Conservation (phyloP, 2,113 vertebrate genomes). For the Colistium nudipinnis region DNA sequence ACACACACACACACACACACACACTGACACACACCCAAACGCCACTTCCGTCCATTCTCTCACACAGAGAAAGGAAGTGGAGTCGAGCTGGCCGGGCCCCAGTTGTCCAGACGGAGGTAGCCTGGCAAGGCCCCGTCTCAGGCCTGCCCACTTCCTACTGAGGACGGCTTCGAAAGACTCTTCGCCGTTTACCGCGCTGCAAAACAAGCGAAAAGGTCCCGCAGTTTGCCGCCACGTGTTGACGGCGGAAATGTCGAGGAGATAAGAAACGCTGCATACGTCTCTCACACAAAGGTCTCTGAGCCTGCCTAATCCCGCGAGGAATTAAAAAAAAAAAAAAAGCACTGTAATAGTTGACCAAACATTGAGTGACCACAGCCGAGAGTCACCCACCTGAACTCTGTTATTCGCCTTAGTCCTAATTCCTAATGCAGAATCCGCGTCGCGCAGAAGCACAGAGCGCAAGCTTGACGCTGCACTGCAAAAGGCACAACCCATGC, state of each 20-base stretch:
- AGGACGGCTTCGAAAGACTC: constrained; percentile 29
- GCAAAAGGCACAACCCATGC: too few relatives aligned
- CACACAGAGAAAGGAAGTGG: constrained; percentile 70
- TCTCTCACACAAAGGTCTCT: background rate
- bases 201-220: background rate
- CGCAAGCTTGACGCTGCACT: too few relatives aligned
- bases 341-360: too few relatives aligned
- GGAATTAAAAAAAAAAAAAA: too few relatives aligned
- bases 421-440: too few relatives aligned
- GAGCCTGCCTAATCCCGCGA: background rate
- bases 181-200: too few relatives aligned
- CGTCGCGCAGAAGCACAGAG: too few relatives aligned
- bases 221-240: background rate
- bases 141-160: constrained; percentile 30
- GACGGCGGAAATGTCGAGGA: background rate
- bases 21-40: constrained; percentile 50
- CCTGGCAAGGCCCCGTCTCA: constrained; percentile 33
- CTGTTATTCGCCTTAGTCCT: too few relatives aligned
- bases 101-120: constrained; percentile 59
- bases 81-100: constrained; percentile 55
- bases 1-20: background rate
- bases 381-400: too few relatives aligned
- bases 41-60: constrained; percentile 78
- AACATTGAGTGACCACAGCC: too few relatives aligned
- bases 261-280: constrained; percentile 1